phyloP scores from a whole-genome alignment of 2,797 vertebrate species.

The Falco naumanni region DNA sequence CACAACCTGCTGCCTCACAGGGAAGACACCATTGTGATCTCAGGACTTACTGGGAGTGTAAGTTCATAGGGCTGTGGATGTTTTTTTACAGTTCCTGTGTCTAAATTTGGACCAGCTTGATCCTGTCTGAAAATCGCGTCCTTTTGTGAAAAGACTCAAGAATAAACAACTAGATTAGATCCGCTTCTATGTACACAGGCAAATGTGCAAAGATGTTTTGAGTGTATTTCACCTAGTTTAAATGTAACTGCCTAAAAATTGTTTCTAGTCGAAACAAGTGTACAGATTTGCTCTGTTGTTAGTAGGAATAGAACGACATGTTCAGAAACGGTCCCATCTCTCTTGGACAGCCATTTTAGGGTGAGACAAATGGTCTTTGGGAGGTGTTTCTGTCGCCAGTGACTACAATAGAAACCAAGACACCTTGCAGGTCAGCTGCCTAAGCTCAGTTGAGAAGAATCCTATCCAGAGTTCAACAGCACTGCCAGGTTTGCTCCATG shows the following conservation, averaged over 20 bases:
- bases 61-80: neutral
- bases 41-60: neutral
- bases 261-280: neutral
- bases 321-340: neutral
- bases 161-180: neutral
- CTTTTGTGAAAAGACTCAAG: neutral
- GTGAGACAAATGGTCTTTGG: neutral
- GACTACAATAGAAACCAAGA: neutral
- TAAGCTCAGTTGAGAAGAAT: neutral
- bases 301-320: neutral
- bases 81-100: neutral
- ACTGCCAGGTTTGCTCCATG: neutral
- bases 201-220: neutral
- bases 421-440: neutral
- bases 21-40: neutral
- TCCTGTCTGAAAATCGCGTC: neutral
- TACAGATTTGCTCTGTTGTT: neutral
- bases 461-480: neutral
- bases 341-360: neutral
- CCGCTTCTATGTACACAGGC: rapidly evolving
- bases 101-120: neutral
- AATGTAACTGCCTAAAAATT: neutral
- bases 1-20: neutral
- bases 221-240: neutral
- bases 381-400: neutral